Base-by-base conservation (phyloP, 2,888 invertebrate genomes). In the Philaethria dido region DNA sequence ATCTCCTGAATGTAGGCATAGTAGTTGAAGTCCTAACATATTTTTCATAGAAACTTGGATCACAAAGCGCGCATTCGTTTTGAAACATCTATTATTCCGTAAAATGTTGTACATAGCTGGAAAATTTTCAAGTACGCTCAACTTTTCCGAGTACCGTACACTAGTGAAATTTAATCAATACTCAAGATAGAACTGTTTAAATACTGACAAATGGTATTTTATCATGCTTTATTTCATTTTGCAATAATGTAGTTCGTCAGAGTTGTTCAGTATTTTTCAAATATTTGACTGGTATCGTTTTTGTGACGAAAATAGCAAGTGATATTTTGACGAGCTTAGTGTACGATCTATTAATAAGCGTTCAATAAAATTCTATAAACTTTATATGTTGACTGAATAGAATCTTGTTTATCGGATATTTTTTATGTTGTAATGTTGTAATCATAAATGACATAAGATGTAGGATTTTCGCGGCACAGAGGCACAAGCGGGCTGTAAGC, bases 181-280 rank as follows among this genome's bases (percentile, higher is more conserved):
- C n/a, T 47, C 25, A 44, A 60, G 45, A 59, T 59, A n/a, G 60
- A 13, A 29, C 18, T 29, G 44, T 25, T 60, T 29, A 42, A 42
- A 39, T 39, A 55, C 4, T 20, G 22, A 39, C 22, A 11, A 57
- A n/a, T 4, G 22, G 39, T 39, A 39, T 4, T 39, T 55, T 9
- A 14, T 14, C 25, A 29, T n/a, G n/a, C 1, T 9, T 50, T 29
- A 52, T 16, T n/a, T 3, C 29, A 29, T 9, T 16, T 25, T 50
- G 25, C 14, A 50, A 22, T 22, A 20, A 22, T 48, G 8, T 33
- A 14, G 14, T 48, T 14, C 3, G 20, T 20, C 6, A 4, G 29
- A 29, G 33, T 4, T 36, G 22, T 25, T 48, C 22, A 48, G 2
- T n/a, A 5, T 14, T 14, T 6, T 22, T 54, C 18, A 36, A 36